Conservation (phyloP, 2,797 vertebrate genomes). For the Glossophaga mutica region DNA sequence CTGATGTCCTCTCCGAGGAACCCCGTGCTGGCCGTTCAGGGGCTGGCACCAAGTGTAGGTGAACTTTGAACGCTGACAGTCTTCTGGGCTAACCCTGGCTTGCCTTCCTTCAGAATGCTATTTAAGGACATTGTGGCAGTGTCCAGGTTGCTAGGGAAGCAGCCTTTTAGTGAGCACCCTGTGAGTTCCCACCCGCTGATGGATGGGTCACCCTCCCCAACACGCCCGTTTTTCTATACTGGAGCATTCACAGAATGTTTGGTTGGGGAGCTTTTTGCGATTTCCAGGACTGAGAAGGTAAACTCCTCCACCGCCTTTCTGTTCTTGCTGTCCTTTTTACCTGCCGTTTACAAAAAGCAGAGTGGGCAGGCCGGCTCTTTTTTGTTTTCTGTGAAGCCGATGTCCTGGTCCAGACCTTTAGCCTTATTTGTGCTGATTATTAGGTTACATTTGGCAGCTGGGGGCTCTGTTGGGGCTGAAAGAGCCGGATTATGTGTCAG, state of each 20-base stretch:
- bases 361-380: conserved; percentile 68
- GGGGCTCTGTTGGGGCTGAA: conserved; percentile 78
- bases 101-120: neutral
- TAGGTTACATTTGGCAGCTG: conserved; percentile 81
- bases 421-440: conserved; percentile 86
- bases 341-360: conserved; percentile 71
- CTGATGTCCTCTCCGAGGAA: neutral
- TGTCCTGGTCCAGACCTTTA: conserved; percentile 82
- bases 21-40: neutral
- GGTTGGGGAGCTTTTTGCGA: neutral
- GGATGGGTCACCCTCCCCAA: neutral
- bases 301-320: conserved; percentile 35
- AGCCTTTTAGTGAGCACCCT: neutral
- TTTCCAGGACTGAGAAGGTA: conserved; percentile 22
- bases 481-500: conserved; percentile 78
- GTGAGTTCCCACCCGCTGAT: neutral
- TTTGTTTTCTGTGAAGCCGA: conserved; percentile 77
- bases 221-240: neutral
- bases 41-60: neutral
- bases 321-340: conserved; percentile 49
- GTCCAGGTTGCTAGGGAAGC: neutral
- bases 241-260: neutral
- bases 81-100: neutral
- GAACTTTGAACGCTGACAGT: neutral
- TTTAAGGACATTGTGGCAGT: neutral